Evolutionary conservation across 2,888 invertebrate species (phyloP).

Genomic region (Cantharis rufa): DNA sequence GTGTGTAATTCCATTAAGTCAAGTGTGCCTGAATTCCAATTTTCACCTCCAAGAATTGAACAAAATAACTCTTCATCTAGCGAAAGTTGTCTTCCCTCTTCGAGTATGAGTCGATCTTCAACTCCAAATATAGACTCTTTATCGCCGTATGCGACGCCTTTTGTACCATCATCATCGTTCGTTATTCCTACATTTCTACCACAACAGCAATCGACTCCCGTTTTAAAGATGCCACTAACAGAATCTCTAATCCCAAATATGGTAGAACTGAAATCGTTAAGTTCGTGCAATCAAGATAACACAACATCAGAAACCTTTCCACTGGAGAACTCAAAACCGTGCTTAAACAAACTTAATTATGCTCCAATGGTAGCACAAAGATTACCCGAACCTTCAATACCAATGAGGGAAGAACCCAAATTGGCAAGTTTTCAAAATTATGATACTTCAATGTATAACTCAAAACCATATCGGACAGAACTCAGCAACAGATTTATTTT

Average conservation of each 20-base stretch:
- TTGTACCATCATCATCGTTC: not conserved
- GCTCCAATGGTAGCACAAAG: no score
- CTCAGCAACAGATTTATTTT: not conserved
- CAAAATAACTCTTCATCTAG: not conserved
- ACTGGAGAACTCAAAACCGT: no score
- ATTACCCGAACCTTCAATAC: not conserved
- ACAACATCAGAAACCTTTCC: not conserved
- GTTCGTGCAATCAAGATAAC: not conserved
- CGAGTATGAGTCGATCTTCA: not conserved
- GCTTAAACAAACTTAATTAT: no score
- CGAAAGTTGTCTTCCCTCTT: not conserved
- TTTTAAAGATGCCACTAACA: no score
- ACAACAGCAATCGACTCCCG: not conserved
- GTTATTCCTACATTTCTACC: not conserved
- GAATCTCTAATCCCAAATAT: not conserved
- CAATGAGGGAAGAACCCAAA: not conserved
- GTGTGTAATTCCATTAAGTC: not conserved
- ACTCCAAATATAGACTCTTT: not conserved
- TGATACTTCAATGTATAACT: not conserved
- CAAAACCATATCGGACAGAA: not conserved
- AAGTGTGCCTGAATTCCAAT: not conserved
- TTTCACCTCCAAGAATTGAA: not conserved
- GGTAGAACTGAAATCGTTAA: no score
- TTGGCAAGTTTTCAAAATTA: not conserved
- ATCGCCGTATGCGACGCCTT: not conserved